Evolutionary conservation across 2,113 vertebrate genomes (phyloP), one percentile per base, ranked within the genome.

Genomic region (Corythoichthys intestinalis): DNA sequence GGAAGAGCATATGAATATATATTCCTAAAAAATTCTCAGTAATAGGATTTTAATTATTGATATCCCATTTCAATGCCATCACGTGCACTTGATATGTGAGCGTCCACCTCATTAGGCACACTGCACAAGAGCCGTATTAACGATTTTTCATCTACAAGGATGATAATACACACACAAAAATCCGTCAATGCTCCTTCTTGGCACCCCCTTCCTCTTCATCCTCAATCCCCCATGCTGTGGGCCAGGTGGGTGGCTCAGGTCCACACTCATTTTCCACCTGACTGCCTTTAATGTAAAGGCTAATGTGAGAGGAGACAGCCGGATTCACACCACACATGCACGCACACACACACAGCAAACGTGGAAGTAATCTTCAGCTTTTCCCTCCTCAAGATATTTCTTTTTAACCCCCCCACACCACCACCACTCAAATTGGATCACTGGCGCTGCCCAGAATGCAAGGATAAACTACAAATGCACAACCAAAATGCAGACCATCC

Each of bases 211-310:
- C 70, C 71, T 38, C 65, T 37, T 34, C 75, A 67, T 46, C 72
- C 52, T 48, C 74, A 69, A 52, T 70, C 71, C 75, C 74, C 80
- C 80, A 57, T 64, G 20, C 78, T 65, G 74, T 78, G 88, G 88
- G 80, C 90, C 90, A 92, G 91, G 92, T 92, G 91, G 88, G 87
- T 83, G 87, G 85, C 63, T 78, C 85, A 84, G 83, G 90, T 89
- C 85, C 83, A 79, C 81, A 77, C 87, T 90, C 82, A 93, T 92
- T 93, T 92, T 91, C 90, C 88, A 79, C 90, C 81, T 90, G 91
- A 92, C 91, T 91, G 88, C 81, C 89, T 92, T 92, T 93, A 91
- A 91, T 92, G 91, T 91, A 91, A 92, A 87, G 88, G 88, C 84
- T 91, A 91, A 92, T 90, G 91, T 87, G 87, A 89, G 85, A 83